These are phyloP conservation scores for Scaptodrosophila latifasciaeformis DNA, from an alignment of 2,888 invertebrate species.

Conservation along the genomic window DNA sequence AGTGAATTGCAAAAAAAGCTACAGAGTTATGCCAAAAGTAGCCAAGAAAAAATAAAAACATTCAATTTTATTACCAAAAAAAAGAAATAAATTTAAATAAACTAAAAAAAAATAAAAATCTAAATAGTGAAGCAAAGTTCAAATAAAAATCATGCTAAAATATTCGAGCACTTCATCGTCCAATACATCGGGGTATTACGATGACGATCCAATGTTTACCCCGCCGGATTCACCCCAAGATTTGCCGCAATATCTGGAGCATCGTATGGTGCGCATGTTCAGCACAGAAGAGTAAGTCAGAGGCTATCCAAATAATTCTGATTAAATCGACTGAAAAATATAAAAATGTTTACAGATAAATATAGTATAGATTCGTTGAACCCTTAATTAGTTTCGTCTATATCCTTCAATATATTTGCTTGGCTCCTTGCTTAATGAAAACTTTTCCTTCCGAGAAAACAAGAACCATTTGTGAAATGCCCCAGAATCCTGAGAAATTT, in stretches of 20 bases:
- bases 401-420: too few relatives aligned
- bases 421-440: too few relatives aligned
- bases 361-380: too few relatives aligned
- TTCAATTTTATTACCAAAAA: too few relatives aligned
- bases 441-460: too few relatives aligned
- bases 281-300: conserved; percentile 74
- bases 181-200: conserved; percentile 70
- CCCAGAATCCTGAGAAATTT: too few relatives aligned
- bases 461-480: too few relatives aligned
- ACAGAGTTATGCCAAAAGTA: conserved; percentile 42
- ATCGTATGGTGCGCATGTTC: conserved; percentile 73
- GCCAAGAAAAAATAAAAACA: conserved; percentile 7
- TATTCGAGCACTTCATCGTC: conserved; percentile 71
- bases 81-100: conserved; percentile 8
- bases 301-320: too few relatives aligned
- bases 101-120: conserved; percentile 6
- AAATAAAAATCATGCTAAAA: conserved; percentile 51
- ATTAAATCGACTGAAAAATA: too few relatives aligned
- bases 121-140: background rate
- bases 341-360: too few relatives aligned
- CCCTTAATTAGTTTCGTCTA: too few relatives aligned
- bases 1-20: background rate
- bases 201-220: conserved; percentile 68
- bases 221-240: conserved; percentile 64
- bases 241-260: conserved; percentile 64